Conservation (phyloP, 2,797 vertebrate genomes). For the Halcyon smyrnensis region DNA sequence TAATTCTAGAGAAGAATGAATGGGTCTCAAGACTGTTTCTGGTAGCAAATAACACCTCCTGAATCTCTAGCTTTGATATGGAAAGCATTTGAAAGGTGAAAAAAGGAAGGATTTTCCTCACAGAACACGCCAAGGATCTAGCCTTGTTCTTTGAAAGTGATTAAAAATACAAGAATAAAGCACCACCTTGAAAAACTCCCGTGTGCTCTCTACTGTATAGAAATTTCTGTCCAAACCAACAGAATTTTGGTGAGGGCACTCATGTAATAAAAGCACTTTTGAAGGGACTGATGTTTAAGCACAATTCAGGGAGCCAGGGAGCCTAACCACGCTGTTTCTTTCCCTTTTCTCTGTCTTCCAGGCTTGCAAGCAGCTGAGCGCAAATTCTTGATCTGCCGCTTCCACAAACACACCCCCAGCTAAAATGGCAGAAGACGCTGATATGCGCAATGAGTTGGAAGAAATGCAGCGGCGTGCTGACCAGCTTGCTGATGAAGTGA, state of each 20-base stretch:
- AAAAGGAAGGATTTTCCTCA: conserved; percentile 15
- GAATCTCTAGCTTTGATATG: not conserved
- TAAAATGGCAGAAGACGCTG: conserved; percentile 96
- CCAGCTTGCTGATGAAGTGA: conserved; percentile 98
- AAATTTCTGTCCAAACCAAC: not conserved
- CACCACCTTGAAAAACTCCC: not conserved
- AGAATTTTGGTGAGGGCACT: not conserved
- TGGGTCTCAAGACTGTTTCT: not conserved
- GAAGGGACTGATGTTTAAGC: not conserved
- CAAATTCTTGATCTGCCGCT: conserved; percentile 79
- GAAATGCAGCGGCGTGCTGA: conserved; percentile 98
- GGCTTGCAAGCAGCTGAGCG: conserved; percentile 59
- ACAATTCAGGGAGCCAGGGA: not conserved
- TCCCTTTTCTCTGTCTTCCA: conserved; percentile 21
- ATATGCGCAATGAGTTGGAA: conserved; percentile 99
- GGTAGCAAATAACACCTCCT: not conserved
- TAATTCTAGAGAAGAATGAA: not conserved
- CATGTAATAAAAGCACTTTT: not conserved
- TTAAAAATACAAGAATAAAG: conserved; percentile 3
- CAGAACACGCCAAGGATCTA: not conserved
- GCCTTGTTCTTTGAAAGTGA: not conserved
- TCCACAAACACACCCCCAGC: conserved; percentile 78
- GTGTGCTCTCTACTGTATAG: not conserved
- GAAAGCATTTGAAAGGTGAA: not conserved
- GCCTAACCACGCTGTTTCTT: not conserved